These are phyloP conservation scores for Apantesis nais DNA, from an alignment of 2,888 invertebrate species.

Conservation along the genomic window DNA sequence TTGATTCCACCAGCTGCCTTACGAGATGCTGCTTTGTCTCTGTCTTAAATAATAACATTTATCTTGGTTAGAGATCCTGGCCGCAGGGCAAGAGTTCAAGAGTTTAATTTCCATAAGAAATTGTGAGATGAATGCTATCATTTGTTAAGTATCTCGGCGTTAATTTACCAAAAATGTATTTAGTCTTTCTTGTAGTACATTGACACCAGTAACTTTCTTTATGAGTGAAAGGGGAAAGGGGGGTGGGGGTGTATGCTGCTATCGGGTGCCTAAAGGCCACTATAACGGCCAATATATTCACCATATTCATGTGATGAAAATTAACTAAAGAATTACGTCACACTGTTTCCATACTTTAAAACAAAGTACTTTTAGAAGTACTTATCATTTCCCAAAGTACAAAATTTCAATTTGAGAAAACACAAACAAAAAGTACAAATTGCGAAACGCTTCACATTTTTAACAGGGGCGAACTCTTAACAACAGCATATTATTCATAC, in stretches of 20 bases:
- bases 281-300: too few relatives aligned
- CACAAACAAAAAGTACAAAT: constrained; percentile 13
- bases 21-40: too few relatives aligned
- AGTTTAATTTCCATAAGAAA: neutral
- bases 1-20: too few relatives aligned
- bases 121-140: neutral
- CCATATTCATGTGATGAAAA: neutral
- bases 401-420: constrained; percentile 21
- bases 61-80: neutral
- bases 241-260: too few relatives aligned
- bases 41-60: too few relatives aligned
- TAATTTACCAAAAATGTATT: too few relatives aligned
- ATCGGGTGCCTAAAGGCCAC: too few relatives aligned
- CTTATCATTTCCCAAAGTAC: neutral
- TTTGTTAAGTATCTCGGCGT: too few relatives aligned
- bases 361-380: neutral
- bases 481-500: constrained; percentile 31
- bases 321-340: neutral
- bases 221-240: too few relatives aligned
- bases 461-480: constrained; percentile 23
- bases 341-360: neutral
- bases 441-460: constrained; percentile 12
- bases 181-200: too few relatives aligned
- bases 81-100: neutral
- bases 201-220: too few relatives aligned